A percentile compares a stretch with the other conserved stretches of the same genome.
phyloP scores from a whole-genome alignment of 2,797 vertebrate genomes.

The Syncerus caffer region DNA sequence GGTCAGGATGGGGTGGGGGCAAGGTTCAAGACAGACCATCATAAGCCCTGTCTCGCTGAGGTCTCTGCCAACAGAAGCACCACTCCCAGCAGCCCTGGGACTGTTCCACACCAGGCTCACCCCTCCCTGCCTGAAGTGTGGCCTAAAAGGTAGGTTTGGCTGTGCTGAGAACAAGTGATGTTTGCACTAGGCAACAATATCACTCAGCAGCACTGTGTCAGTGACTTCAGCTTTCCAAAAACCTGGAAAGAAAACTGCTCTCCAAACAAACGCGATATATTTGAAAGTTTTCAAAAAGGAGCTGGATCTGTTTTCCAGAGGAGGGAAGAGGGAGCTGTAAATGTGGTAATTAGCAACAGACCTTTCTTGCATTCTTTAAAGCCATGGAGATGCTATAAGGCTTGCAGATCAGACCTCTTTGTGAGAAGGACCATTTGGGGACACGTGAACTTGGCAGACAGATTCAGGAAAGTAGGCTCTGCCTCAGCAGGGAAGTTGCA shows the following conservation, averaged over 20 bases:
- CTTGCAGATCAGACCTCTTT: not conserved
- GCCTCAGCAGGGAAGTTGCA: not conserved
- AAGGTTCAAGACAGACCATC: not conserved
- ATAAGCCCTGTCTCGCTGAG: not conserved
- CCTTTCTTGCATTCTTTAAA: not conserved
- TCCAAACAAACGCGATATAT: constrained; percentile 41
- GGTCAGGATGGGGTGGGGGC: not conserved
- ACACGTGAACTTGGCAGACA: constrained; percentile 30
- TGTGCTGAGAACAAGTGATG: not conserved
- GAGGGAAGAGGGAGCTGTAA: not conserved
- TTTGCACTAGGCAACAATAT: not conserved
- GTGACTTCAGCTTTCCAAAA: constrained; percentile 16
- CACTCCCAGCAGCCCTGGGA: not conserved
- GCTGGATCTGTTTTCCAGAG: constrained; percentile 4
- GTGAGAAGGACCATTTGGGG: constrained; percentile 41
- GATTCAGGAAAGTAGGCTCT: constrained; percentile 28
- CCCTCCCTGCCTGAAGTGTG: not conserved
- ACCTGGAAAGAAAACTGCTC: constrained; percentile 36
- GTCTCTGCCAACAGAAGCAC: not conserved
- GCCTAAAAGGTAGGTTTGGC: not conserved
- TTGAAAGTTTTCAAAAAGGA: constrained; percentile 33
- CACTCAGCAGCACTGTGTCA: not conserved
- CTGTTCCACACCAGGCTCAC: not conserved
- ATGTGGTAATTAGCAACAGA: constrained; percentile 14
- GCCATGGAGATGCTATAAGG: not conserved